Conservation (phyloP, 2,888 invertebrate species). For the Catocala sponsa region DNA sequence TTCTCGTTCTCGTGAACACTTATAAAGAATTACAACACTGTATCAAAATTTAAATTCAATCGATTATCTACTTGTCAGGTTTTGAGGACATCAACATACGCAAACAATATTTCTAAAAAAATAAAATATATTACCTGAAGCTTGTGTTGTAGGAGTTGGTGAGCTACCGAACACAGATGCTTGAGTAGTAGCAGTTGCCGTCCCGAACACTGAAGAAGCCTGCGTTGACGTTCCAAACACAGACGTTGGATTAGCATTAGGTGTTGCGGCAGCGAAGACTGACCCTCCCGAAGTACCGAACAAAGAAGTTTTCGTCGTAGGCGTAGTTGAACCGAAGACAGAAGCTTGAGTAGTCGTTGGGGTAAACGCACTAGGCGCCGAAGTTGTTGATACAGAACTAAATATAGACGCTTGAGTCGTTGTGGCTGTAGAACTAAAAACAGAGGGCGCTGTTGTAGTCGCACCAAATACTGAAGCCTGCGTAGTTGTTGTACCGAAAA, state of each 20-base stretch:
- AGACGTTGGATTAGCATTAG: constrained; percentile 24
- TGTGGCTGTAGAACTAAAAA: constrained; percentile 48
- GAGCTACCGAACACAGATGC: constrained; percentile 51
- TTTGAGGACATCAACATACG: too few relatives aligned
- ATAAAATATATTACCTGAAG: constrained; percentile 16
- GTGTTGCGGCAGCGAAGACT: constrained; percentile 21
- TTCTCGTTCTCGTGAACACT: too few relatives aligned
- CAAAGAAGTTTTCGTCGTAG: constrained; percentile 34
- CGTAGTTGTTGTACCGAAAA: constrained; percentile 58
- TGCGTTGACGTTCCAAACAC: constrained; percentile 31
- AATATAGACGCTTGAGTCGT: constrained; percentile 41
- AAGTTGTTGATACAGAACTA: constrained; percentile 23
- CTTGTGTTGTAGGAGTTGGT: constrained; percentile 43
- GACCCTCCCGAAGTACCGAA: constrained; percentile 32
- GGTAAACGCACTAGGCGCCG: constrained; percentile 51
- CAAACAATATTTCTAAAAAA: neutral
- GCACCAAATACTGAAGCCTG: constrained; percentile 57
- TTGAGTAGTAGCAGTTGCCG: constrained; percentile 43
- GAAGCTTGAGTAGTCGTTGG: constrained; percentile 32
- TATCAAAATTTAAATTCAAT: too few relatives aligned
- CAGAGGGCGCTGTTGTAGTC: constrained; percentile 44
- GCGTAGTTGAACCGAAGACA: constrained; percentile 17
- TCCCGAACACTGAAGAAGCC: constrained; percentile 44
- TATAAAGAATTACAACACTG: too few relatives aligned
- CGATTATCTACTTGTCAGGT: too few relatives aligned